Evolutionary conservation across 2,113 vertebrate species (phyloP).

Genomic region (Rostratula benghalensis): DNA sequence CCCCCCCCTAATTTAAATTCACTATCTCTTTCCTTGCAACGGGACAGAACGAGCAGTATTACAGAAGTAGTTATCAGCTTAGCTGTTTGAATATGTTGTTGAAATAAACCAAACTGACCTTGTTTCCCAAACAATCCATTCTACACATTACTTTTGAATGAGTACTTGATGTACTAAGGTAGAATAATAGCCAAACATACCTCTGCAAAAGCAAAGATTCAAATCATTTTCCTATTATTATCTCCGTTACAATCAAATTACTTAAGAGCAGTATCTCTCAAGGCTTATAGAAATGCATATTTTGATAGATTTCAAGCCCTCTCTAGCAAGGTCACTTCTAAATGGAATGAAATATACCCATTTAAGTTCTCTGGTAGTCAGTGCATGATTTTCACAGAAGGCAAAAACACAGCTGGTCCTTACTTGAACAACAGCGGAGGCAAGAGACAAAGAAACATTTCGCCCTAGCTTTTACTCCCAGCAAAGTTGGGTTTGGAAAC

Average conservation of each 20-base stretch:
- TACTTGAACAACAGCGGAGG: not conserved
- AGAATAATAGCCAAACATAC: slow-evolving; percentile 23
- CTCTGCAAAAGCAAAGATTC: slow-evolving; percentile 6
- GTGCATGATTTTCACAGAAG: not conserved
- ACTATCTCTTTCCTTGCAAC: not conserved
- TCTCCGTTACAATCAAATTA: slow-evolving; percentile 33
- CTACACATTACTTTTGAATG: not conserved
- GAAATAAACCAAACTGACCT: slow-evolving; percentile 25
- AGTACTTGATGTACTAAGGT: not conserved
- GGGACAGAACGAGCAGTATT: not conserved
- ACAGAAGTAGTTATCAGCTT: not conserved
- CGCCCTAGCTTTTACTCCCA: not conserved
- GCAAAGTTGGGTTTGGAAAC: not conserved
- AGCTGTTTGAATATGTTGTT: not conserved
- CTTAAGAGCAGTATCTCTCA: slow-evolving; percentile 18
- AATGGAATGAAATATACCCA: not conserved
- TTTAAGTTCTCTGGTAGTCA: not conserved
- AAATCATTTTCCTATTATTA: not conserved
- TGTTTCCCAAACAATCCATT: not conserved
- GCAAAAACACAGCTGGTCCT: not conserved
- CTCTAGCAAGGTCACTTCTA: slow-evolving; percentile 3
- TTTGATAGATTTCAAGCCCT: slow-evolving; percentile 19
- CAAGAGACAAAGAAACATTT: not conserved
- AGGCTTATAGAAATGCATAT: slow-evolving; percentile 15
- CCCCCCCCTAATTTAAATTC: not conserved